These are phyloP conservation scores for Amia ocellicauda DNA, from an alignment of 2,113 vertebrate genomes.

Conservation along the genomic window DNA sequence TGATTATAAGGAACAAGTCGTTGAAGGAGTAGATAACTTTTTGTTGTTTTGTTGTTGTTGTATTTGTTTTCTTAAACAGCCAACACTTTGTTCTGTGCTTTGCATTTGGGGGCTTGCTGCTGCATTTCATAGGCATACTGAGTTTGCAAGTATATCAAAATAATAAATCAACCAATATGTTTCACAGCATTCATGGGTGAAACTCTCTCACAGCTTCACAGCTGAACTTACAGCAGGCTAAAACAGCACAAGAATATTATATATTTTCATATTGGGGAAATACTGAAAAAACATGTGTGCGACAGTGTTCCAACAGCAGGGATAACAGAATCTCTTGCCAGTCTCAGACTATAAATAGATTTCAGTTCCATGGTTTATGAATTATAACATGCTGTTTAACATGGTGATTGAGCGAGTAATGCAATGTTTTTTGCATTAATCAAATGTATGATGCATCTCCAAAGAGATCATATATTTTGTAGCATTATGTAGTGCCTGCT, in stretches of 20 bases:
- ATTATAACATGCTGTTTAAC: too few species aligned
- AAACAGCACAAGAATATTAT: too few species aligned
- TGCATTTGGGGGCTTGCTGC: neutral
- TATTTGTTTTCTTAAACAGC: slow-evolving; percentile 8
- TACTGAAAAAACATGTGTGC: neutral
- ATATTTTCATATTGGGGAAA: neutral
- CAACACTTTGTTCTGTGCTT: neutral
- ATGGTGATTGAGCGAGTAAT: too few species aligned
- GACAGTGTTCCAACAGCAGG: neutral
- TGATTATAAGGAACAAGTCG: too few species aligned
- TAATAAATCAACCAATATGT: slow-evolving; percentile 3
- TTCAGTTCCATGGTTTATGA: too few species aligned
- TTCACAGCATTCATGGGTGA: neutral
- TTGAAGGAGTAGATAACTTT: too few species aligned
- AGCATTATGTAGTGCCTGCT: too few species aligned
- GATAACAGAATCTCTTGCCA: slow-evolving; percentile 2
- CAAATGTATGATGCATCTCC: too few species aligned
- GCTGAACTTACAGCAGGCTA: neutral
- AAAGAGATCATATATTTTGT: too few species aligned
- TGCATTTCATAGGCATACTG: slow-evolving; percentile 6
- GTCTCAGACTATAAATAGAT: slow-evolving; percentile 41
- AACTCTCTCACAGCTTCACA: neutral
- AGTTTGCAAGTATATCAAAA: slow-evolving; percentile 8
- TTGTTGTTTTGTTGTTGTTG: too few species aligned
- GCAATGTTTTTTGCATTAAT: too few species aligned